Percentiles rank a stretch among this genome's conserved stretches.
Conservation (phyloP, 1,140 invertebrate genomes). For the Ylistrum balloti region DNA sequence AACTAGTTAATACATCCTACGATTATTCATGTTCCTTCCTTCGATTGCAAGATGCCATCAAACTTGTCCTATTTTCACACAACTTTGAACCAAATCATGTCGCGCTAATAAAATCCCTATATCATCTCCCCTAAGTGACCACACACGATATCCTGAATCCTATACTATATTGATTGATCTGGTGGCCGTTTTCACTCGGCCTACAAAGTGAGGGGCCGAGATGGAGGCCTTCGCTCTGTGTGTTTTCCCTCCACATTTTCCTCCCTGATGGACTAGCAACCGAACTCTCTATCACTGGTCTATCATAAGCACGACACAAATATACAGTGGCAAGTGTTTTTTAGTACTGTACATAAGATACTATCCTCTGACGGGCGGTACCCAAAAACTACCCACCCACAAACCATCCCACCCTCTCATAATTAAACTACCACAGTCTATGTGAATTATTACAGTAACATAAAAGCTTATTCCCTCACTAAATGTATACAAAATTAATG, state of each 20-base stretch:
- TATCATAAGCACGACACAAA: not conserved
- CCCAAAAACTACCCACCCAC: no score
- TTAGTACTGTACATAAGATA: no score
- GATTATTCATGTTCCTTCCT: not conserved
- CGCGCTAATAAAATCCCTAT: slow-evolving; percentile 16
- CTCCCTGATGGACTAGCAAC: slow-evolving; percentile 23
- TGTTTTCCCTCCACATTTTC: slow-evolving; percentile 4
- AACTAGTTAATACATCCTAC: not conserved
- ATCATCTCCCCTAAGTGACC: slow-evolving; percentile 26
- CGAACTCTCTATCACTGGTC: not conserved
- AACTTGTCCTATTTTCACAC: not conserved
- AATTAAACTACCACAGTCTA: no score
- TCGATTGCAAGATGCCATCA: not conserved
- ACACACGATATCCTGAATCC: not conserved
- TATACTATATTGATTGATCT: slow-evolving; percentile 26
- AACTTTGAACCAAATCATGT: slow-evolving; percentile 18
- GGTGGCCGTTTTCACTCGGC: not conserved
- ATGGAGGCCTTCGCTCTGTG: not conserved
- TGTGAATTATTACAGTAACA: no score
- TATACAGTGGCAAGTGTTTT: not conserved
- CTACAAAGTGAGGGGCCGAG: slow-evolving; percentile 21
- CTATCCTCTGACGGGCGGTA: no score
- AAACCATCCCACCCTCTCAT: no score
- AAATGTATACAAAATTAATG: no score
- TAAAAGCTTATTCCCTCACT: no score